Base-by-base conservation (phyloP, 1,140 invertebrate species). In the Harpegnathos saltator region DNA sequence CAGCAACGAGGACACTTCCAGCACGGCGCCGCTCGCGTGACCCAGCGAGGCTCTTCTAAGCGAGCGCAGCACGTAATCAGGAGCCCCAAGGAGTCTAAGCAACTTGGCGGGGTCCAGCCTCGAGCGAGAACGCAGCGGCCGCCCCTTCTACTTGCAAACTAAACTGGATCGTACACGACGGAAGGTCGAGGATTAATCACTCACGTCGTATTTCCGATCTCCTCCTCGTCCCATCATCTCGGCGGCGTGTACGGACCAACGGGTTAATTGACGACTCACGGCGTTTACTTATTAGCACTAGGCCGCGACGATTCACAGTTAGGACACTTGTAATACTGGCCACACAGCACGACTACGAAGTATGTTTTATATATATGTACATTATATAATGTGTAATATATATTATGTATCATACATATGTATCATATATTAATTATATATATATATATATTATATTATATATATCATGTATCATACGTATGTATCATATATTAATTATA, bases 11-110 rank as follows among this genome's bases (percentile, higher is more conserved):
- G 78, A 87, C 5, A 84, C 82, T 14, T 91, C 85, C 62, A 88
- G 84, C 44, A 74, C 58, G 11, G 14, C 61, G 1, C 85, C 86
- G 74, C 80, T 90, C 77, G 91, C 92, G 92, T 92, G 92, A 92
- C 92, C 89, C 69, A 75, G 80, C 75, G 77, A 82, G 74, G 71
- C 77, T 56, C 44, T 83, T 69, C n/a, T 89, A 83, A 88, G 69
- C 63, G 61, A 81, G 84, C 81, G 63, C 77, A 58, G 38, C 75
- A 80, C 69, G 44, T 72, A 82, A 65, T 44, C 65, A 71, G 71
- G 59, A 7, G 50, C 19, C 48, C 26, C 4, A 48, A 66, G 38
- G 38, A 44, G 44, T 80, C 75, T 4, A 17, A 68, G 7, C 58
- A 59, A 29, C 59, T 48, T 26, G 50, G 15, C 50, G 26, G 19